These are phyloP conservation scores for Pomacea canaliculata DNA, from an alignment of 2,888 invertebrate species.

Conservation along the genomic window DNA sequence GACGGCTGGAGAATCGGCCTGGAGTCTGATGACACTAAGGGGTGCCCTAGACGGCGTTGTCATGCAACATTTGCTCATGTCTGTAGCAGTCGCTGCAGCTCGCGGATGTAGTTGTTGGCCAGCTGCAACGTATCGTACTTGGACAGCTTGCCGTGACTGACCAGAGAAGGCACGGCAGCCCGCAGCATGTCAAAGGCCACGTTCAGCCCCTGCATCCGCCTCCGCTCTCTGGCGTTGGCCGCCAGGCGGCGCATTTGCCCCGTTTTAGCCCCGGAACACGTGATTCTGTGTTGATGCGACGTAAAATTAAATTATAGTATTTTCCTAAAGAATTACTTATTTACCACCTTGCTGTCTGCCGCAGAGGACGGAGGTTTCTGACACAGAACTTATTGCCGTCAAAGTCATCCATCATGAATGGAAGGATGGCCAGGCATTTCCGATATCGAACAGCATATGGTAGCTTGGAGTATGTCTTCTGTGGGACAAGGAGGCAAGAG, in stretches of 20 bases:
- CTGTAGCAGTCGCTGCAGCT: conserved; percentile 83
- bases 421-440: too few relatives aligned
- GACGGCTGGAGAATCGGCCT: not conserved
- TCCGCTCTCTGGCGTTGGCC: conserved; percentile 91
- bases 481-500: too few relatives aligned
- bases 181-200: conserved; percentile 92
- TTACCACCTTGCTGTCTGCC: too few relatives aligned
- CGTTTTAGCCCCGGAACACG: too few relatives aligned
- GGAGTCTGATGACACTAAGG: not conserved
- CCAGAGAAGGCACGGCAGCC: conserved; percentile 90
- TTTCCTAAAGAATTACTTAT: too few relatives aligned
- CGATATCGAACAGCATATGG: too few relatives aligned
- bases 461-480: too few relatives aligned
- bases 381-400: too few relatives aligned
- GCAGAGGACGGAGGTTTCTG: too few relatives aligned
- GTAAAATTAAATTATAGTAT: too few relatives aligned
- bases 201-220: conserved; percentile 94
- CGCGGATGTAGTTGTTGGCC: conserved; percentile 95
- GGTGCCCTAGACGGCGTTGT: not conserved
- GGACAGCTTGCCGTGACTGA: conserved; percentile 88
- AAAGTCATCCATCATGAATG: too few relatives aligned
- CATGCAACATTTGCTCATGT: not conserved
- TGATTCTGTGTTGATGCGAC: too few relatives aligned
- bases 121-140: conserved; percentile 97
- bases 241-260: conserved; percentile 78